Percentiles rank a stretch among this genome's conserved stretches.
phyloP scores from a whole-genome alignment of 2,888 invertebrate species.

The Blera fallax region DNA sequence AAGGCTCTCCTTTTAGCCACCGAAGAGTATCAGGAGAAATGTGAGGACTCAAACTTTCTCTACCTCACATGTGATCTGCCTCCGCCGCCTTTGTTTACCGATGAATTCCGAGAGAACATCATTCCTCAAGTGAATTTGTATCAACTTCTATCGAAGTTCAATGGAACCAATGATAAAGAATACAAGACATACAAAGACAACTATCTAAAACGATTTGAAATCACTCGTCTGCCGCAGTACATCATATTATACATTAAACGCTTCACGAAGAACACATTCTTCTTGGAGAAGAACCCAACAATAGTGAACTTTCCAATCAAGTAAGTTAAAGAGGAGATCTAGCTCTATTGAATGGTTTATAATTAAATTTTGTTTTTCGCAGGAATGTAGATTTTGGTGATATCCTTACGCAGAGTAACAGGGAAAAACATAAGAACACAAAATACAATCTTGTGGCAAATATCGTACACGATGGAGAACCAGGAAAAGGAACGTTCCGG shows the following conservation, averaged over 20 bases:
- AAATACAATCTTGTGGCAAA: constrained; percentile 99
- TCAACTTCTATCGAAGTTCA: constrained; percentile 96
- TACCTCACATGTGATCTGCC: constrained; percentile 99
- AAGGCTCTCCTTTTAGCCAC: constrained; percentile 89
- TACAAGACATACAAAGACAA: constrained; percentile 99
- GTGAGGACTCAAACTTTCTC: constrained; percentile 95
- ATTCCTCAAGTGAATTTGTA: constrained; percentile 99
- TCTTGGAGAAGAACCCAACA: constrained; percentile 99
- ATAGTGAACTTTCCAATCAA: constrained; percentile 99
- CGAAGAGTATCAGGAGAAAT: constrained; percentile 93
- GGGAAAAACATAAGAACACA: constrained; percentile 89
- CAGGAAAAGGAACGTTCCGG: constrained; percentile 95
- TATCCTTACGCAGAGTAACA: constrained; percentile 92
- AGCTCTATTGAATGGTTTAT: background rate
- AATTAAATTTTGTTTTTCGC: constrained; percentile 31
- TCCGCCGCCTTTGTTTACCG: constrained; percentile 97
- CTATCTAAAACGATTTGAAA: constrained; percentile 97
- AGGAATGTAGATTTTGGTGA: constrained; percentile 99
- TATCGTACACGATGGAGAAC: constrained; percentile 99
- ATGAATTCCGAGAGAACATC: constrained; percentile 98
- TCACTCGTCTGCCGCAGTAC: constrained; percentile 95
- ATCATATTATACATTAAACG: constrained; percentile 98
- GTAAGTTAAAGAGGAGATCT: too few species aligned
- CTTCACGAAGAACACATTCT: constrained; percentile 99
- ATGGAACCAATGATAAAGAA: constrained; percentile 97